These are phyloP conservation scores for Micrasema longulum DNA, from an alignment of 1,140 invertebrate genomes.

Conservation along the genomic window DNA sequence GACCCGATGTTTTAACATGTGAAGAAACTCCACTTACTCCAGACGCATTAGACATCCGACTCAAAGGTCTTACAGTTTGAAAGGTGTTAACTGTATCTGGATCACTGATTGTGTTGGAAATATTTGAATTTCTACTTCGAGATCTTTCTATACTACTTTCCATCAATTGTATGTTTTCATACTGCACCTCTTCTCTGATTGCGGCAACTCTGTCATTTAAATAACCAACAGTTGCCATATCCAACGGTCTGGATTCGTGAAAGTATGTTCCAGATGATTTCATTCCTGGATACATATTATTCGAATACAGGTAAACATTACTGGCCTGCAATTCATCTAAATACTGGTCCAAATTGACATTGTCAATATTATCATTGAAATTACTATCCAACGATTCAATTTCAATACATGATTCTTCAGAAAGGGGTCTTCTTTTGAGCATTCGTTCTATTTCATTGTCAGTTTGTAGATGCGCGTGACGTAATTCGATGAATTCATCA, in stretches of 20 bases:
- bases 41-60: slow-evolving; percentile 39
- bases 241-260: slow-evolving; percentile 29
- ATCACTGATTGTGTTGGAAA: slow-evolving; percentile 50
- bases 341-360: slow-evolving; percentile 75
- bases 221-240: slow-evolving; percentile 46
- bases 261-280: slow-evolving; percentile 22
- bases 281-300: slow-evolving; percentile 33
- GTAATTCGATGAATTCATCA: slow-evolving; percentile 65
- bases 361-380: slow-evolving; percentile 68
- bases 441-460: slow-evolving; percentile 72
- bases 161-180: slow-evolving; percentile 57
- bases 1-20: slow-evolving; percentile 22
- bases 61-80: slow-evolving; percentile 48
- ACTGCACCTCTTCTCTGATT: slow-evolving; percentile 56
- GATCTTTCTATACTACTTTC: slow-evolving; percentile 41
- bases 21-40: slow-evolving; percentile 37
- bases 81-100: slow-evolving; percentile 51
- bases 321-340: slow-evolving; percentile 72
- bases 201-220: slow-evolving; percentile 52
- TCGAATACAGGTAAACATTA: slow-evolving; percentile 56
- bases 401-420: slow-evolving; percentile 74
- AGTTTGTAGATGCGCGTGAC: slow-evolving; percentile 60
- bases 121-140: slow-evolving; percentile 50
- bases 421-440: slow-evolving; percentile 77
- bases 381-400: slow-evolving; percentile 72